Evolutionary conservation across 2,113 vertebrate species (phyloP).

Genomic region (Trematomus loennbergii): DNA sequence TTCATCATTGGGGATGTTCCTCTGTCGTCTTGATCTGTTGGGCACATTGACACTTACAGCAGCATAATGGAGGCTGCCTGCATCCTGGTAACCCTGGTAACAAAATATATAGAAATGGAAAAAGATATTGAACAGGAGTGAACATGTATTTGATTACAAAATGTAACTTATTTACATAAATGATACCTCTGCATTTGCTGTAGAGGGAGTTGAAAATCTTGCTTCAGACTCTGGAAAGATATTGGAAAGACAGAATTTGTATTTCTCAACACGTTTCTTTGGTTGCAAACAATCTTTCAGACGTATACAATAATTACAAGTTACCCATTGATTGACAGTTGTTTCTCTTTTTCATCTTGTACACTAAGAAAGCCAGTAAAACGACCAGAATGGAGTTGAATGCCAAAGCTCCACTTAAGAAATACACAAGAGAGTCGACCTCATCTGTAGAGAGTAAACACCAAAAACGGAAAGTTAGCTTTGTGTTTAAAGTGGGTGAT

Average conservation of each 20-base stretch:
- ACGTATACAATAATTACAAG: too few relatives aligned
- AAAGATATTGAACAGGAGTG: neutral
- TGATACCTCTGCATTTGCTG: neutral
- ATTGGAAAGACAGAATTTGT: neutral
- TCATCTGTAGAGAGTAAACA: too few relatives aligned
- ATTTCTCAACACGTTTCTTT: neutral
- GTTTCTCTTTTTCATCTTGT: neutral
- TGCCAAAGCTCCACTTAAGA: too few relatives aligned
- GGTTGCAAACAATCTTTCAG: too few relatives aligned
- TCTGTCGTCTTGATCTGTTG: neutral
- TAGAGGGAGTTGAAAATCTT: neutral
- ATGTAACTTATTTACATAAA: too few relatives aligned
- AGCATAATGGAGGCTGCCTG: constrained; percentile 30
- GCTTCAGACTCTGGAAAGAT: neutral
- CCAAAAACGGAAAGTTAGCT: too few relatives aligned
- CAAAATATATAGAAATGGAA: neutral
- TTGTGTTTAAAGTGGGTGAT: too few relatives aligned
- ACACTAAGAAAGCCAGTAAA: too few relatives aligned
- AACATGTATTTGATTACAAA: too few relatives aligned
- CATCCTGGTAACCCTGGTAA: neutral
- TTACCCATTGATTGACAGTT: constrained; percentile 8
- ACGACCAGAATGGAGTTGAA: too few relatives aligned
- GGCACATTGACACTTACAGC: neutral
- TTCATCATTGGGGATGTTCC: neutral
- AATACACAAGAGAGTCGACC: too few relatives aligned